Conservation (phyloP, 2,888 invertebrate genomes). For the Pegoplata infirma region DNA sequence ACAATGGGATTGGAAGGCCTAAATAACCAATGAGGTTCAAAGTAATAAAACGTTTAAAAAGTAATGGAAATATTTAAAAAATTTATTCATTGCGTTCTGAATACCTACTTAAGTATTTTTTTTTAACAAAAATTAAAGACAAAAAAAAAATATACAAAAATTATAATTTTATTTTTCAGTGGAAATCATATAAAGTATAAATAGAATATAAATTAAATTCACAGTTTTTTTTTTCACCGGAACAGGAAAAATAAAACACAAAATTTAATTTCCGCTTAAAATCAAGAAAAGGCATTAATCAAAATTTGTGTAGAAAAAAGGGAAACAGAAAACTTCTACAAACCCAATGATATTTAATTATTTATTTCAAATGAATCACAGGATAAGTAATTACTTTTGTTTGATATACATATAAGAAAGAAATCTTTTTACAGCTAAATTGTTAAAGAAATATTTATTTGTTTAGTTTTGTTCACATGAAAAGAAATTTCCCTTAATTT, state of each 20-base stretch:
- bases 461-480: slow-evolving; percentile 11
- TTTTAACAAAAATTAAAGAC: slow-evolving; percentile 4
- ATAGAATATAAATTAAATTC: slow-evolving; percentile 26
- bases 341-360: slow-evolving; percentile 39
- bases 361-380: slow-evolving; percentile 43
- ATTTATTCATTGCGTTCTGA: slow-evolving; percentile 1
- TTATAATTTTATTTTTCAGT: background rate
- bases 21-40: background rate
- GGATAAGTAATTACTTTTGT: slow-evolving; percentile 53
- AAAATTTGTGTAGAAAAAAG: background rate
- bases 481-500: too few relatives aligned
- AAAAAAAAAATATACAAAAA: too few relatives aligned
- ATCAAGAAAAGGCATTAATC: background rate
- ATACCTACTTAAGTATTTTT: slow-evolving; percentile 6
- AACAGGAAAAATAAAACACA: slow-evolving; percentile 44
- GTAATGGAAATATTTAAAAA: background rate
- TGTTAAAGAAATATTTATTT: background rate
- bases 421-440: slow-evolving; percentile 1
- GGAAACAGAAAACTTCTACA: background rate
- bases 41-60: background rate
- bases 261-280: slow-evolving; percentile 48
- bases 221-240: slow-evolving; percentile 12
- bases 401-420: slow-evolving; percentile 23
- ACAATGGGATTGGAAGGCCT: background rate
- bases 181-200: background rate